These are phyloP conservation scores for Aphidius ervi DNA, from an alignment of 1,140 invertebrate species.

Conservation along the genomic window DNA sequence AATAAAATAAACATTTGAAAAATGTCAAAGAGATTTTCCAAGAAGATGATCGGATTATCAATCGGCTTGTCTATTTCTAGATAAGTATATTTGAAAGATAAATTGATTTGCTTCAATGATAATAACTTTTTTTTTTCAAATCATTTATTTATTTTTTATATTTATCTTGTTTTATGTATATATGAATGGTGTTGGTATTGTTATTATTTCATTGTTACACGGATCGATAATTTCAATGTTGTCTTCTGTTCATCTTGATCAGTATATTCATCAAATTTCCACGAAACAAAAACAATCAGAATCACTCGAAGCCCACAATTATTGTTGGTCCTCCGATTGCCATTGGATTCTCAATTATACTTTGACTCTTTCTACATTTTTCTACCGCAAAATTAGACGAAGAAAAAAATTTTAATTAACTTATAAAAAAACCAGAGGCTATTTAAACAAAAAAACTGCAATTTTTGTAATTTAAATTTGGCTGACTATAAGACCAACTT, in stretches of 20 bases:
- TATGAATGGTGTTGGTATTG: too few species aligned
- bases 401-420: background rate
- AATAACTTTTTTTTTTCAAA: background rate
- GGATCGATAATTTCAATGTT: constrained; percentile 2
- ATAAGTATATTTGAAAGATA: constrained; percentile 41
- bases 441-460: too few species aligned
- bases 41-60: constrained; percentile 28
- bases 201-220: background rate
- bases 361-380: constrained; percentile 16
- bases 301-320: constrained; percentile 30
- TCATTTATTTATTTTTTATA: background rate
- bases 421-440: too few species aligned
- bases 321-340: constrained; percentile 35
- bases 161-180: background rate
- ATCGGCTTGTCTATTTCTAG: constrained; percentile 38
- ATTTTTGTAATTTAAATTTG: too few species aligned
- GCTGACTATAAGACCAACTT: background rate
- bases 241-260: constrained; percentile 13
- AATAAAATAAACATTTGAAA: background rate
- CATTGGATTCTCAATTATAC: constrained; percentile 28
- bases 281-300: constrained; percentile 33
- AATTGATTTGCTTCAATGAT: constrained; percentile 31
- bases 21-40: constrained; percentile 23
- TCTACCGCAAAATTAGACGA: constrained; percentile 28
- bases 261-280: constrained; percentile 27